Base-by-base conservation (phyloP, 2,113 vertebrate species). In the Crypturellus undulatus region DNA sequence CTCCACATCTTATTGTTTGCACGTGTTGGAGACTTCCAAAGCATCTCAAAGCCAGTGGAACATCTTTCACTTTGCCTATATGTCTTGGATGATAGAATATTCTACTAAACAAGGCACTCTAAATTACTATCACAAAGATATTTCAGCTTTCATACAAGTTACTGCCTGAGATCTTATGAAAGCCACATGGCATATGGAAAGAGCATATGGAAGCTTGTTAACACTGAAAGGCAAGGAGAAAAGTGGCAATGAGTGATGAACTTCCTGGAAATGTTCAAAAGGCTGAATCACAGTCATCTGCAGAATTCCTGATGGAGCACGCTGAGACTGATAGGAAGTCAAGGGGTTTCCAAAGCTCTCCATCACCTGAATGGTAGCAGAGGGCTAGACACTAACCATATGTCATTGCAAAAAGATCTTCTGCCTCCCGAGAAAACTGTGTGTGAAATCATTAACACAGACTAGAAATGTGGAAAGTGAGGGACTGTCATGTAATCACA, bases 221-320 rank as follows among this genome's bases (percentile, higher is more conserved):
- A 86, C 77, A 88, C 73, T 83, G 79, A 93, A 91, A 94, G 77
- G 85, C 88, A 93, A 94, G 71, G 79, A 90, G 84, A 65, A 91
- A 94, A 92, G 93, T 92, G 90, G 65, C 88, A 78, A 87, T 93
- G 94, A 97, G 45, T 92, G 90, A 96, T 95, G 93, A 93, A 88
- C 92, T 86, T 81, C 76, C 87, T 92, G 90, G 72, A 96, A 96
- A 93, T 60, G 62, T 79, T 95, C 67, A 88, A 90, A 90, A 80
- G 87, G 82, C 90, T 93, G 94, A 93, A 88, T 85, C 85, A 79
- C 51, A 79, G 93, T 94, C 92, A 88, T 90, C 76, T 84, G 76
- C 82, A 81, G 90, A 93, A 96, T 92, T 96, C 90, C 93, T 93
- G 92, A 80, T 69, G 83, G 90, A 93, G 49, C 43, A 28, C 49